Evolutionary conservation across 92 coral and sea anemone species (phyloP).

Genomic region (Phenganax subtilis): DNA sequence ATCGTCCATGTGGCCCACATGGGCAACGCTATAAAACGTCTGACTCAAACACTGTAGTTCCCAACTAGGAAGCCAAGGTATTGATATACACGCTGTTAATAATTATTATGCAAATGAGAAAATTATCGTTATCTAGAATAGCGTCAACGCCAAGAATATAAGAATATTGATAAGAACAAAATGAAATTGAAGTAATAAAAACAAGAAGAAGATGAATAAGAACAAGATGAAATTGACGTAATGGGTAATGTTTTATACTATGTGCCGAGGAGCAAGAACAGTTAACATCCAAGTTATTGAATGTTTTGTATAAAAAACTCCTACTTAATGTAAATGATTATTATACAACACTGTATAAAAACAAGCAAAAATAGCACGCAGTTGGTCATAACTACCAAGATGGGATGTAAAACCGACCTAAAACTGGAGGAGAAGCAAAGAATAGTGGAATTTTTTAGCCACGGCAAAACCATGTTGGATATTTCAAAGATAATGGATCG

Average conservation of each 20-base stretch:
- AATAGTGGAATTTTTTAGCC: slow-evolving; percentile 2
- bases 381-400: not conserved
- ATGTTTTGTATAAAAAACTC: not conserved
- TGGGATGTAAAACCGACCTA: slow-evolving; percentile 16
- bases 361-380: not conserved
- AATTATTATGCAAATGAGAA: slow-evolving; percentile 9
- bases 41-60: too few species aligned
- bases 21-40: too few species aligned
- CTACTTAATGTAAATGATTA: slow-evolving; percentile 16
- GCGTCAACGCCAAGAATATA: slow-evolving; percentile 1
- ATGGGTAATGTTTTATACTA: not conserved
- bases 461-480: slow-evolving; percentile 20
- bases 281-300: not conserved
- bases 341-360: slow-evolving; percentile 4
- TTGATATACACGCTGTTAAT: not conserved
- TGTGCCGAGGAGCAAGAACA: not conserved
- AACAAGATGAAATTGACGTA: not conserved
- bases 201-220: too few species aligned
- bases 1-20: too few species aligned
- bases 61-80: too few species aligned
- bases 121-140: slow-evolving; percentile 1
- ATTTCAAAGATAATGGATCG: slow-evolving; percentile 14
- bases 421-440: slow-evolving; percentile 11
- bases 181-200: not conserved
- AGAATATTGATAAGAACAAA: not conserved